Evolutionary conservation across 2,113 vertebrate species (phyloP), one percentile per base, ranked within the genome.

Genomic region (Phoenicopterus ruber): DNA sequence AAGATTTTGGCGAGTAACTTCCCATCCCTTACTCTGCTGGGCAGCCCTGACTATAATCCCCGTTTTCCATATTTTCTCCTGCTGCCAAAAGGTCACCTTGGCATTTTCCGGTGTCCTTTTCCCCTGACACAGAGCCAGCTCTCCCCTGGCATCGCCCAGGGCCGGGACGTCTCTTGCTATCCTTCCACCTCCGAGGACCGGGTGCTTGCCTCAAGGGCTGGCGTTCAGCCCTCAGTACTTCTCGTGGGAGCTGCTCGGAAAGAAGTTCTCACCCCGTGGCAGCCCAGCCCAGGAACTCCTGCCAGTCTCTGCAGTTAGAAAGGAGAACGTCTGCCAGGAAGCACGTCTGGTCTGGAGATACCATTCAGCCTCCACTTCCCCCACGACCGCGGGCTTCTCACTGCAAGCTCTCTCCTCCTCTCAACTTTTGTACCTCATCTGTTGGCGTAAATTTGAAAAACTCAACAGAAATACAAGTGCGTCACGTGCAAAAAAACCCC

Each of bases 401-500:
- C 62, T 70, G 66, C 54, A 61, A 57, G 69, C 34, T 88, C 34
- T 32, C 22, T 52, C 72, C 84, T 82, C 55, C 22, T 63, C 72
- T 80, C 34, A 61, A 55, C 57, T 85, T 86, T 13, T 52, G 0
- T 71, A 32, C 54, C 21, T 88, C 38, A 47, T 24, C 50, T 69
- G 8, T 65, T 70, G 65, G 69, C 2, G 5, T 61, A 22, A 50
- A 28, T 47, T n/a, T 6, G 14, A 69, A 86, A 82, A 78, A 17
- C 8, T 77, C 58, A 70, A 32, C 59, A 86, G 83, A 63, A 91
- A 31, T 92, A 57, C 49, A 31, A 34, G 20, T 13, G 21, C 6
- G 4, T 55, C 24, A 47, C 0, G 0, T 69, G 66, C 34, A 72
- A 79, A 46, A 38, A 76, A 76, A 42, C 10, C 9, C 42, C 42